Conservation (phyloP, 2,797 vertebrate species). For the Lepilemur ruficaudatus region DNA sequence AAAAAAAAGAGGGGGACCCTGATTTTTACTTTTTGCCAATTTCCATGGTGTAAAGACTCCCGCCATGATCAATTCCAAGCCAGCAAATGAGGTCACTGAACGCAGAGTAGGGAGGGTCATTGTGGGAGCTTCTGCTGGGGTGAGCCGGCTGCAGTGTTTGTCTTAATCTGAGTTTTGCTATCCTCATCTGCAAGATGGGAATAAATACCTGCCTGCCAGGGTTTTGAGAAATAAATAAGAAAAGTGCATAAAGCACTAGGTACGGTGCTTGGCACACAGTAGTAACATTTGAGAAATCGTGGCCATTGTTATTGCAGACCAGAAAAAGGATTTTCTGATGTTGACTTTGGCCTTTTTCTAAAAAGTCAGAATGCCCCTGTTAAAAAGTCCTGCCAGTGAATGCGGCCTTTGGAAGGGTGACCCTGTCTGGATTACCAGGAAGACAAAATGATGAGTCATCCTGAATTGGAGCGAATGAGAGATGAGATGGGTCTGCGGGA, state of each 20-base stretch:
- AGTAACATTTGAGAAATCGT: not conserved
- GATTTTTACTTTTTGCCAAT: not conserved
- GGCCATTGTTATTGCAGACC: not conserved
- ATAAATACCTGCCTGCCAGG: not conserved
- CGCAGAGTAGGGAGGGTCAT: rapidly evolving
- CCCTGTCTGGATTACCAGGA: conserved; percentile 5
- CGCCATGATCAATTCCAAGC: not conserved
- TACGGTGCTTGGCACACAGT: not conserved
- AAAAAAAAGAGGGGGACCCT: not conserved
- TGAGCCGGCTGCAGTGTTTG: rapidly evolving
- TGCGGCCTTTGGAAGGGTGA: conserved; percentile 49
- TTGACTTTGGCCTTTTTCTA: conserved; percentile 48
- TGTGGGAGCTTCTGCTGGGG: rapidly evolving
- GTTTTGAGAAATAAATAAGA: not conserved
- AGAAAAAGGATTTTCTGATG: conserved; percentile 6
- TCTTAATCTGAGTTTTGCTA: not conserved
- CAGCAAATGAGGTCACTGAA: not conserved
- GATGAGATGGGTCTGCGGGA: not conserved
- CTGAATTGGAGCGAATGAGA: not conserved
- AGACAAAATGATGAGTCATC: conserved; percentile 24
- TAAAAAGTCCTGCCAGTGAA: not conserved
- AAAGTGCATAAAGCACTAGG: not conserved
- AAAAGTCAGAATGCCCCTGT: conserved; percentile 46
- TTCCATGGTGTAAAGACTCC: not conserved
- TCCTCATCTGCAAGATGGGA: not conserved